Evolutionary conservation across 37 sponge, comb jelly and placozoan species (phyloP).

Genomic region (Spongilla lacustris): DNA sequence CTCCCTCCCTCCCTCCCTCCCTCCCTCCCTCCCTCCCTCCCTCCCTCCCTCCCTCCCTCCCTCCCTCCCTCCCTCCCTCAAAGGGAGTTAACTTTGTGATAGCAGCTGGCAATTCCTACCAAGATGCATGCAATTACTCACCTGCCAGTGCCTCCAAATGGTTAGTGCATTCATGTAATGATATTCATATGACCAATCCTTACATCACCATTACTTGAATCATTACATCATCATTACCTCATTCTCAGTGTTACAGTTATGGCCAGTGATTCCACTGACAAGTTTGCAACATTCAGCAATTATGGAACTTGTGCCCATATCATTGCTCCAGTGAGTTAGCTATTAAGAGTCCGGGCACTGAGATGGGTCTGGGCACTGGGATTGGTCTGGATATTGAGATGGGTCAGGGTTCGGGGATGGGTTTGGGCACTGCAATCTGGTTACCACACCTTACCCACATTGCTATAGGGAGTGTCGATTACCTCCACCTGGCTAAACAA

Average conservation of each 20-base stretch:
- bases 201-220: neutral
- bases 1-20: no score
- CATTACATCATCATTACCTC: no score
- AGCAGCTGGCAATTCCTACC: constrained; percentile 64
- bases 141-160: constrained; percentile 58
- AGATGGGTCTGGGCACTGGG: no score
- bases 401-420: no score
- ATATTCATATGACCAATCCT: neutral
- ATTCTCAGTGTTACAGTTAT: constrained; percentile 48
- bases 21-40: no score
- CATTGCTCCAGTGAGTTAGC: constrained; percentile 66
- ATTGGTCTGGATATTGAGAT: no score
- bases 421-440: no score
- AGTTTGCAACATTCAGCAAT: constrained; percentile 60
- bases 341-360: no score
- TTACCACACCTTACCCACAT: no score
- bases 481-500: constrained; percentile 31
- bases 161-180: no score
- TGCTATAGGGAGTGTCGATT: constrained; percentile 44
- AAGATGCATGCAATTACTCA: constrained; percentile 56
- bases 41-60: neutral
- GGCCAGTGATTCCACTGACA: constrained; percentile 53
- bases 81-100: constrained; percentile 70
- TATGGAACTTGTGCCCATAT: constrained; percentile 77
- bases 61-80: neutral